Conservation (phyloP, 23 tunicate species). For the Ciona savignyi region DNA sequence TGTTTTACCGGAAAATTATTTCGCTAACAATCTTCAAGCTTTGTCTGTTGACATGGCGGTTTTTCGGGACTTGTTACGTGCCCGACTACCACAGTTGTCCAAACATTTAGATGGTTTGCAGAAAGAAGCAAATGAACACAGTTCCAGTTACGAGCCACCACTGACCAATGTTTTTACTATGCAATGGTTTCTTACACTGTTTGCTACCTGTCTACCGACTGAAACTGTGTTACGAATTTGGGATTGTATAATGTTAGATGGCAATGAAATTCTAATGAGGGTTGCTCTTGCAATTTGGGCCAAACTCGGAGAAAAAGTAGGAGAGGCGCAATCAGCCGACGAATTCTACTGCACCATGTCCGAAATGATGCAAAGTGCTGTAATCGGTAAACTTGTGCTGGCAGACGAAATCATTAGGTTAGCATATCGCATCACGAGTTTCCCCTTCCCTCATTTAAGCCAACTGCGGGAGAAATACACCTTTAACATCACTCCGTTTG, state of each 20-base stretch:
- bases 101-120: slow-evolving; percentile 68
- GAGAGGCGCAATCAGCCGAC: slow-evolving; percentile 67
- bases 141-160: slow-evolving; percentile 88
- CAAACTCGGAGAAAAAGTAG: slow-evolving; percentile 77
- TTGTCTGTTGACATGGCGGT: slow-evolving; percentile 95
- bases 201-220: slow-evolving; percentile 75
- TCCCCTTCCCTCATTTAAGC: slow-evolving; percentile 69
- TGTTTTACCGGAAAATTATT: slow-evolving; percentile 86
- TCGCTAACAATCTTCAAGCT: slow-evolving; percentile 85
- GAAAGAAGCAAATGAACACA: slow-evolving; percentile 71
- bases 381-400: slow-evolving; percentile 52
- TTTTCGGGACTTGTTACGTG: slow-evolving; percentile 74
- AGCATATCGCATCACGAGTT: slow-evolving; percentile 61
- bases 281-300: slow-evolving; percentile 92
- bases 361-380: slow-evolving; percentile 51
- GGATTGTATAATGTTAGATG: slow-evolving; percentile 90
- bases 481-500: slow-evolving; percentile 92
- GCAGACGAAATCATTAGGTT: slow-evolving; percentile 58
- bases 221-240: slow-evolving; percentile 78
- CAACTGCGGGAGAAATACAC: slow-evolving; percentile 87
- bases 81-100: slow-evolving; percentile 55
- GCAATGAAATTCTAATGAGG: slow-evolving; percentile 82
- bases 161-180: slow-evolving; percentile 96
- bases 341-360: slow-evolving; percentile 85
- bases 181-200: slow-evolving; percentile 94